Evolutionary conservation across 92 coral and sea anemone species (phyloP).

Genomic region (Palythoa grandis): DNA sequence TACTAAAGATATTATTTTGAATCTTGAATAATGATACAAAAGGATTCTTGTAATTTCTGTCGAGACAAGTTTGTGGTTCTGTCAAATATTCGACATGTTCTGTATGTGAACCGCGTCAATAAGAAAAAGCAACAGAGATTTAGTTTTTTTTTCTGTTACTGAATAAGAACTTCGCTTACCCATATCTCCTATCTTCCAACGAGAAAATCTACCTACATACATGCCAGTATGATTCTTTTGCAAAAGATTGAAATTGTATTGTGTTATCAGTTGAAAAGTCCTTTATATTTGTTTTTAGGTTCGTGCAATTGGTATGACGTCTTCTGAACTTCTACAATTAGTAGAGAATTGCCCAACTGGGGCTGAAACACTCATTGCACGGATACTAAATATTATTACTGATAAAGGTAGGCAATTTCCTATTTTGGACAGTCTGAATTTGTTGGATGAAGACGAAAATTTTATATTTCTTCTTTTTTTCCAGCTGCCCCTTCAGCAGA

Average conservation of each 20-base stretch:
- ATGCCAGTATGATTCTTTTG: not conserved
- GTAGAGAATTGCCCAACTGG: constrained; percentile 99
- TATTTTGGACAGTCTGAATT: not conserved
- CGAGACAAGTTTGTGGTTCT: no score
- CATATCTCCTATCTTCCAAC: no score
- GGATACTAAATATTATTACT: constrained; percentile 94
- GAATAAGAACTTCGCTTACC: not conserved
- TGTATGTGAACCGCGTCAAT: no score
- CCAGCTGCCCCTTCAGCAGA: constrained; percentile 92
- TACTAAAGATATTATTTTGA: not conserved
- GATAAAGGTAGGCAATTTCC: constrained; percentile 83
- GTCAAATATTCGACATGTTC: no score
- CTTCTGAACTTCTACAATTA: constrained; percentile 86
- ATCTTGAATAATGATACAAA: not conserved
- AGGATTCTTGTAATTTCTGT: no score
- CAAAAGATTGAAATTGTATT: not conserved
- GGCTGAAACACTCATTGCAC: constrained; percentile 95
- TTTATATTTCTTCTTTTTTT: not conserved
- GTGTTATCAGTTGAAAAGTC: not conserved
- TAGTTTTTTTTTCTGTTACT: no score
- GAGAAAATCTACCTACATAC: no score
- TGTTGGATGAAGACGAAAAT: not conserved
- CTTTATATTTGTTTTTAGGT: constrained; percentile 57
- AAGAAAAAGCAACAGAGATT: not conserved
- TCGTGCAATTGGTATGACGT: constrained; percentile 97